Evolutionary conservation across 2,888 invertebrate genomes (phyloP), one percentile per base, ranked within the genome.

Genomic region (Choristoneura rosaceana): DNA sequence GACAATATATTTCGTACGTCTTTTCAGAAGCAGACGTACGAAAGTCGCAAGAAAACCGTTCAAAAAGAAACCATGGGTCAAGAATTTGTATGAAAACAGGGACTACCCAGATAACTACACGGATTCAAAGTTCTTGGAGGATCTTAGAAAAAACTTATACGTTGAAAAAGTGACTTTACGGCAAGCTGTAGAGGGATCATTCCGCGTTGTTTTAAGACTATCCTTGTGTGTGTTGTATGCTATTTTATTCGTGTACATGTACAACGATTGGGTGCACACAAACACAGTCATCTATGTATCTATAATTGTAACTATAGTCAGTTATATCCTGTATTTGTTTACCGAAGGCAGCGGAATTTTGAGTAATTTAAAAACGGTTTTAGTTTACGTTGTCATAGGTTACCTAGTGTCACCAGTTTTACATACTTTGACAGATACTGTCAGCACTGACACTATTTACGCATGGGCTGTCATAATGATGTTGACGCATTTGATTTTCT

Each of bases 371-470:
- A 96, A 97, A 87, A 98, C 97, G 0, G 95, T 97, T 0, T 83
- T 97, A 47, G 96, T 98, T 9, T 98, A 98, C 82, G 86, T 98
- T 2, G 95, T 97, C 0, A 97, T 99, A 84, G 98, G 98, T 0
- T 98, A 97, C 83, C 95, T 98, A 69, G 94, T 99, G 74, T 98
- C 99, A 0, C 99, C 99, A 0, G 95, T 99, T 17, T 90, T 99
- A 45, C 98, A 99, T 87, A 99, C 99, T 0, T 94, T 99, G 65
- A 99, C 99, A 0, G 98, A 98, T 85, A 98, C 99, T 0, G 98
- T 99, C 2, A 99, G 99, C 84, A 99, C 99, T 0, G 99, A 99
- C 85, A 99, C 99, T 0, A 99, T 99, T 83, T 99, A 98, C 84
- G 98, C 98, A 1, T 98, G 97, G 95, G 96, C 99, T 0, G 96